Conservation (phyloP, 2,888 invertebrate species). For the Lasius platythorax region DNA sequence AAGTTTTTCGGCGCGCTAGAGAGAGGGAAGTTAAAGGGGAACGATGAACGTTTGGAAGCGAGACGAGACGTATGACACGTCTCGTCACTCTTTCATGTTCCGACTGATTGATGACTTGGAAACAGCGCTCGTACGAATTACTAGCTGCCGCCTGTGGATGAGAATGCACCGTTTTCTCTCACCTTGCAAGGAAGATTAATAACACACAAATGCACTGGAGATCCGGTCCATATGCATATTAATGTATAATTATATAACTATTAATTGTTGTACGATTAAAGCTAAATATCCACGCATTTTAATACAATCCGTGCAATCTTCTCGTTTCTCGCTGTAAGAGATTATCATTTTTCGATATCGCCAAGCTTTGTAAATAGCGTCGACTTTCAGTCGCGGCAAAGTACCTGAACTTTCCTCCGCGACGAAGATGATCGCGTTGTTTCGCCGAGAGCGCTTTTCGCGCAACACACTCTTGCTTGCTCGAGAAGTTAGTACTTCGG, state of each 20-base stretch:
- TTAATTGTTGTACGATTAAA: not conserved
- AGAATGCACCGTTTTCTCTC: constrained; percentile 68
- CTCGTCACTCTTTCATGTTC: constrained; percentile 28
- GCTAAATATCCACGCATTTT: not conserved
- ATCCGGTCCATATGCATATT: not conserved
- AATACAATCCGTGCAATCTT: not conserved
- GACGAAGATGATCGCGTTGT: constrained; percentile 25
- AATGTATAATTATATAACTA: not conserved
- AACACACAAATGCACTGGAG: constrained; percentile 6
- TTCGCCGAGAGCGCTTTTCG: not conserved
- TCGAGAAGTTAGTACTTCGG: constrained; percentile 25
- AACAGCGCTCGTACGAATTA: constrained; percentile 73
- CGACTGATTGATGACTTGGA: constrained; percentile 66
- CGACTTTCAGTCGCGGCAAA: constrained; percentile 3
- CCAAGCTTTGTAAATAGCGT: constrained; percentile 61
- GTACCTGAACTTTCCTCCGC: not conserved
- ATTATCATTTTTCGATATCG: constrained; percentile 37
- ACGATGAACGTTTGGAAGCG: not conserved
- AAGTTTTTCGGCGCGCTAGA: not conserved
- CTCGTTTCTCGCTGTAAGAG: constrained; percentile 53
- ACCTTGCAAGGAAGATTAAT: constrained; percentile 72
- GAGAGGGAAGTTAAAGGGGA: not conserved
- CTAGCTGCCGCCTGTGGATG: constrained; percentile 67
- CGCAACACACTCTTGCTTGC: constrained; percentile 8
- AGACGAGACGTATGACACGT: not conserved